These are phyloP conservation scores for Otis tarda DNA, from an alignment of 2,113 vertebrate species.

Conservation along the genomic window DNA sequence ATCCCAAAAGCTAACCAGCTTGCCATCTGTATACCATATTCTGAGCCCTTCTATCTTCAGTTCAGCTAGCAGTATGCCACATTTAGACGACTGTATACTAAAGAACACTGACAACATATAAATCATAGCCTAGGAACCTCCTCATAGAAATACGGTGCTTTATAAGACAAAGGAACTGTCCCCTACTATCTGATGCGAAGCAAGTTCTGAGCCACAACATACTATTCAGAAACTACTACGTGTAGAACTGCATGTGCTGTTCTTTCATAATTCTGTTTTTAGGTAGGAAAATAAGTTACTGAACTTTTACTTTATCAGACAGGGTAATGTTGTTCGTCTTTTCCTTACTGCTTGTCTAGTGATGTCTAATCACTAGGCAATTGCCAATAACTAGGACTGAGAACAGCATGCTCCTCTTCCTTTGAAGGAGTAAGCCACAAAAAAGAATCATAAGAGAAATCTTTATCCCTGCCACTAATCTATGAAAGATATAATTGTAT, in stretches of 20 bases:
- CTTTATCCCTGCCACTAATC: background rate
- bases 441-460: background rate
- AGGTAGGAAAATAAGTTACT: background rate
- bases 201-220: background rate
- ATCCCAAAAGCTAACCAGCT: background rate
- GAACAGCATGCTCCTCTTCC: background rate
- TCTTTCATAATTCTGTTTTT: background rate
- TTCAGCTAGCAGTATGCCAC: background rate
- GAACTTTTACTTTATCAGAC: background rate
- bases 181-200: background rate
- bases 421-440: background rate
- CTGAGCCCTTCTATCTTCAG: background rate
- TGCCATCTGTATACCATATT: accelerated
- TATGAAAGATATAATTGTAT: background rate
- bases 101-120: background rate
- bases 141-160: background rate
- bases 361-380: background rate
- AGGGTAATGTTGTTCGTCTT: background rate
- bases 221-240: background rate
- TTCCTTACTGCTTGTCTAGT: background rate
- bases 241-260: background rate
- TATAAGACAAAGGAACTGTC: background rate
- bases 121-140: background rate
- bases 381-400: background rate
- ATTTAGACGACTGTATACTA: background rate